Conservation (phyloP, 1,140 invertebrate species). For the Spodoptera frugiperda region DNA sequence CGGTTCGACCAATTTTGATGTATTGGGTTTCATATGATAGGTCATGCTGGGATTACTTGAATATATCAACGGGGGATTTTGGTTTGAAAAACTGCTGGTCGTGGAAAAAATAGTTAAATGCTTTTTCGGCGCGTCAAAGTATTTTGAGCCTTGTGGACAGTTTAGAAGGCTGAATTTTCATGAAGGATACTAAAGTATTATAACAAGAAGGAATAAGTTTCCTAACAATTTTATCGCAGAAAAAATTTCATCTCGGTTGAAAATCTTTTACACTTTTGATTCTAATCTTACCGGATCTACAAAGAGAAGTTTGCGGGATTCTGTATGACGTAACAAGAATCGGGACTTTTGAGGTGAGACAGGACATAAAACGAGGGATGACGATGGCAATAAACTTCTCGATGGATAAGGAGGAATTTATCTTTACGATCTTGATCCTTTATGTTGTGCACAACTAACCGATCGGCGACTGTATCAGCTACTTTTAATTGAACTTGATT, state of each 20-base stretch:
- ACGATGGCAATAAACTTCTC: slow-evolving; percentile 28
- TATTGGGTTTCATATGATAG: slow-evolving; percentile 57
- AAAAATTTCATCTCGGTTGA: too few relatives aligned
- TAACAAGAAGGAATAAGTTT: too few relatives aligned
- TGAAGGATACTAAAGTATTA: too few relatives aligned
- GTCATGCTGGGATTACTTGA: slow-evolving; percentile 54
- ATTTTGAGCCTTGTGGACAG: too few relatives aligned
- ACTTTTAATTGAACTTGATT: neutral
- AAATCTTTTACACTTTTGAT: too few relatives aligned
- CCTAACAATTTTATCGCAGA: too few relatives aligned
- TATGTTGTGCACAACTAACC: slow-evolving; percentile 13
- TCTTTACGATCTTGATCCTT: slow-evolving; percentile 29
- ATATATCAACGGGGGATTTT: slow-evolving; percentile 25
- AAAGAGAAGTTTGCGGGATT: slow-evolving; percentile 23
- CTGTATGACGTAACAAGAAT: slow-evolving; percentile 23
- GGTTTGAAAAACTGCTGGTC: neutral
- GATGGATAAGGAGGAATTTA: slow-evolving; percentile 32
- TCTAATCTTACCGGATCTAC: neutral
- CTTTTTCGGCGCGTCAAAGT: neutral
- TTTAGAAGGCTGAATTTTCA: too few relatives aligned
- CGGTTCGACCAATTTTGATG: slow-evolving; percentile 51
- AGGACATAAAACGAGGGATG: slow-evolving; percentile 26
- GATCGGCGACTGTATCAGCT: slow-evolving; percentile 20
- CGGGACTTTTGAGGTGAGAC: slow-evolving; percentile 16
- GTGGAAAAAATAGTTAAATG: neutral